A percentile compares a stretch with the other conserved stretches of the same genome.
Conservation (phyloP, 1,140 invertebrate genomes). For the Drosophila cardini region DNA sequence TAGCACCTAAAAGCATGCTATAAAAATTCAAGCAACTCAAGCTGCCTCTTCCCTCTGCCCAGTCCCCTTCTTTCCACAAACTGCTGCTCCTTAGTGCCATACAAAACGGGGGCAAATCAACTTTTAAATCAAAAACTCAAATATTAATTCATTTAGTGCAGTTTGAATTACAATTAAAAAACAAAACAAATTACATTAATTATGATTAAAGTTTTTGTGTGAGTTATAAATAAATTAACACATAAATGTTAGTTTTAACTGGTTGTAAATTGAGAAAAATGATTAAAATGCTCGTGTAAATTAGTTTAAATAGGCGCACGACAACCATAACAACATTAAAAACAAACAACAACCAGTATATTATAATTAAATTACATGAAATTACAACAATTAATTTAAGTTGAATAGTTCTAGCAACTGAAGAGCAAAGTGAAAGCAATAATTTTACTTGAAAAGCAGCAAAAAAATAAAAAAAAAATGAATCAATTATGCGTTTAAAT, state of each 20-base stretch:
- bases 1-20: slow-evolving; percentile 41
- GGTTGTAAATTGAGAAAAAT: slow-evolving; percentile 66
- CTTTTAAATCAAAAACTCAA: slow-evolving; percentile 39
- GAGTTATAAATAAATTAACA: slow-evolving; percentile 43
- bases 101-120: slow-evolving; percentile 29
- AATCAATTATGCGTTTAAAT: slow-evolving; percentile 43
- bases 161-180: slow-evolving; percentile 22
- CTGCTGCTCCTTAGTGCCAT: slow-evolving; percentile 35
- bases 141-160: slow-evolving; percentile 29
- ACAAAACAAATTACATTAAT: slow-evolving; percentile 7
- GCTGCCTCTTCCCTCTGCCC: background rate
- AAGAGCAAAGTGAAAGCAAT: slow-evolving; percentile 74
- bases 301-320: slow-evolving; percentile 59
- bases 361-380: slow-evolving; percentile 54
- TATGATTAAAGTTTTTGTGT: slow-evolving; percentile 37
- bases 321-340: slow-evolving; percentile 26
- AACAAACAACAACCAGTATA: slow-evolving; percentile 45
- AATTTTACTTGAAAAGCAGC: slow-evolving; percentile 72
- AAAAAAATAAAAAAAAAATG: slow-evolving; percentile 27
- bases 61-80: background rate
- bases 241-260: slow-evolving; percentile 70
- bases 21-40: slow-evolving; percentile 2
- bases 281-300: slow-evolving; percentile 63
- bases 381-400: slow-evolving; percentile 65
- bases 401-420: slow-evolving; percentile 59